Percentiles rank a stretch among this genome's conserved stretches.
phyloP scores from a whole-genome alignment of 2,113 vertebrate genomes.

The human (Homo sapiens) region DNA sequence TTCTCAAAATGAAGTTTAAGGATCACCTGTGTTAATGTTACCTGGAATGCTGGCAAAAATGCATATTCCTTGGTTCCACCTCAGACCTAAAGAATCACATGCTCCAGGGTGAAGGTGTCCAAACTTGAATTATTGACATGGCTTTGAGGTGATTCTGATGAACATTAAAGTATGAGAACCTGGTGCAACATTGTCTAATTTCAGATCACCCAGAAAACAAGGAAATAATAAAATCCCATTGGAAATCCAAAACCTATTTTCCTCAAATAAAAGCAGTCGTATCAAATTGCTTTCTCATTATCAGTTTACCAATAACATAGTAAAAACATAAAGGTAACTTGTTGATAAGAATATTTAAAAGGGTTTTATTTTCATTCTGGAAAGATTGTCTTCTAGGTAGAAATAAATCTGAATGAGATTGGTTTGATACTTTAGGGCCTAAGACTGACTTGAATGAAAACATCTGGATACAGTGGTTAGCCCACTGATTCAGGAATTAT shows the following conservation, averaged over 20 bases:
- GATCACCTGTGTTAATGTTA: background rate
- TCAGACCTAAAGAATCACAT: background rate
- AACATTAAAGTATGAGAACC: background rate
- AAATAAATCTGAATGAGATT: conserved; percentile 11
- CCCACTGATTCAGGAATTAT: background rate
- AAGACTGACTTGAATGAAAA: conserved; percentile 9
- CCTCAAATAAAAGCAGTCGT: background rate
- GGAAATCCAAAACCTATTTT: background rate
- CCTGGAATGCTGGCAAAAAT: background rate
- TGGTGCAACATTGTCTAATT: background rate
- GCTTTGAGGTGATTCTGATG: background rate
- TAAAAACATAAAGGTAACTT: background rate
- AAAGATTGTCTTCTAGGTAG: background rate
- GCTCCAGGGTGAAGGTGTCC: background rate
- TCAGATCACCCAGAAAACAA: background rate
- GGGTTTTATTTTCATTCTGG: background rate
- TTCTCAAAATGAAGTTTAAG: background rate
- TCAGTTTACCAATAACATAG: background rate
- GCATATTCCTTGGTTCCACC: background rate
- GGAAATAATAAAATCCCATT: background rate
- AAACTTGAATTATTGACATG: background rate
- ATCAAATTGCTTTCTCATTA: background rate
- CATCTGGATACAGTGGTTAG: background rate
- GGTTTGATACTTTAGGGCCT: background rate
- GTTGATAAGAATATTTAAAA: background rate